A percentile compares a stretch with the other conserved stretches of the same genome.
Conservation (phyloP, 1,140 invertebrate species). For the Drosophila sechellia region DNA sequence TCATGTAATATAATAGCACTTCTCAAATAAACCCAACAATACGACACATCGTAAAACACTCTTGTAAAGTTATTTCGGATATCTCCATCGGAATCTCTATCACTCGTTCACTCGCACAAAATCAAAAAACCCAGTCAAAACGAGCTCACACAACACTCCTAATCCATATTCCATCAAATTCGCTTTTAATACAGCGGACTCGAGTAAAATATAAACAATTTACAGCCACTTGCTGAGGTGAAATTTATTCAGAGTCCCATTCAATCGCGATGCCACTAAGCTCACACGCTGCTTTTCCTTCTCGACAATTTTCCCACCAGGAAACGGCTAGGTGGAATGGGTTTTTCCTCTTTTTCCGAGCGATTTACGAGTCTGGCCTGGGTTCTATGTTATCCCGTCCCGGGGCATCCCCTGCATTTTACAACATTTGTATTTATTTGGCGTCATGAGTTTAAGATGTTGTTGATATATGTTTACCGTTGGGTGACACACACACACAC, state of each 20-base stretch:
- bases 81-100: conserved; percentile 10
- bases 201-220: conserved; percentile 53
- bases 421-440: conserved; percentile 83
- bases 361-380: conserved; percentile 49
- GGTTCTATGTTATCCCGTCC: conserved; percentile 7
- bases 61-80: neutral
- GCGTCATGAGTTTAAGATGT: conserved; percentile 82
- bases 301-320: neutral
- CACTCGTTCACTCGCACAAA: neutral
- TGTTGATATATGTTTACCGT: conserved; percentile 78
- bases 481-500: conserved; percentile 54
- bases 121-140: conserved; percentile 39
- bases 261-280: conserved; percentile 55
- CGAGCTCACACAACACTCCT: conserved; percentile 16
- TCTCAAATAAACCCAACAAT: neutral
- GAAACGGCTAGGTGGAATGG: neutral
- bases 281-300: conserved; percentile 36
- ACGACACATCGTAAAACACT: conserved; percentile 6
- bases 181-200: conserved; percentile 48
- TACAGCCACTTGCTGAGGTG: conserved; percentile 50
- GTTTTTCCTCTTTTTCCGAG: conserved; percentile 46
- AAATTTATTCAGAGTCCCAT: conserved; percentile 54
- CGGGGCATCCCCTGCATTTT: conserved; percentile 57
- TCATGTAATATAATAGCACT: neutral
- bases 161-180: conserved; percentile 52